Evolutionary conservation across 2,797 vertebrate species (phyloP).

Genomic region (Bradypodion pumilum): DNA sequence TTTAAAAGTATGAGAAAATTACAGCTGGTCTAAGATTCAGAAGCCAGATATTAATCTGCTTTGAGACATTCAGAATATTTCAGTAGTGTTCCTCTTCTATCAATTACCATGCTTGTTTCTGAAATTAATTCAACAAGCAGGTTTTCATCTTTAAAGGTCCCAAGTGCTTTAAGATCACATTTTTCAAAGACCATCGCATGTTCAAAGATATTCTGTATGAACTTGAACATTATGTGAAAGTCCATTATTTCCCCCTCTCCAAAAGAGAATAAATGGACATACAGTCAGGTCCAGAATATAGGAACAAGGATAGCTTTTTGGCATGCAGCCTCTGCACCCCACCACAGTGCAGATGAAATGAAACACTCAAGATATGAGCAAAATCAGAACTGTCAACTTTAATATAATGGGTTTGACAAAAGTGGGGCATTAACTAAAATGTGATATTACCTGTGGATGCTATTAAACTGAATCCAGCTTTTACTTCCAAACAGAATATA

Average conservation of each 20-base stretch:
- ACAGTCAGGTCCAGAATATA: no score
- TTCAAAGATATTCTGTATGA: not conserved
- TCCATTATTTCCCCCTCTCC: not conserved
- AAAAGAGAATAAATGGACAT: not conserved
- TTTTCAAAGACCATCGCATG: not conserved
- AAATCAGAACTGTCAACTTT: no score
- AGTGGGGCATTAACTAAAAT: no score
- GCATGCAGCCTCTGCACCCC: no score
- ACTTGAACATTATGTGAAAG: not conserved
- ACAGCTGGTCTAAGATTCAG: not conserved
- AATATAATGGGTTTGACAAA: no score
- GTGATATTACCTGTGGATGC: no score
- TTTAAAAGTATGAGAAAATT: not conserved
- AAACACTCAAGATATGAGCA: no score
- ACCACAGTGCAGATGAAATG: no score
- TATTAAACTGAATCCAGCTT: no score
- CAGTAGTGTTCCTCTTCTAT: not conserved
- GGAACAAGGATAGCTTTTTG: no score
- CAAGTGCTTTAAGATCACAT: not conserved
- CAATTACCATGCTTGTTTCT: not conserved
- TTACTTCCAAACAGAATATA: no score
- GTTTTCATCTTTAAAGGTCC: not conserved
- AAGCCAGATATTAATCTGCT: not conserved
- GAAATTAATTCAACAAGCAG: not conserved
- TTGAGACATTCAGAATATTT: not conserved